phyloP scores from a whole-genome alignment of 2,113 vertebrate genomes.

The Heliornis fulica region DNA sequence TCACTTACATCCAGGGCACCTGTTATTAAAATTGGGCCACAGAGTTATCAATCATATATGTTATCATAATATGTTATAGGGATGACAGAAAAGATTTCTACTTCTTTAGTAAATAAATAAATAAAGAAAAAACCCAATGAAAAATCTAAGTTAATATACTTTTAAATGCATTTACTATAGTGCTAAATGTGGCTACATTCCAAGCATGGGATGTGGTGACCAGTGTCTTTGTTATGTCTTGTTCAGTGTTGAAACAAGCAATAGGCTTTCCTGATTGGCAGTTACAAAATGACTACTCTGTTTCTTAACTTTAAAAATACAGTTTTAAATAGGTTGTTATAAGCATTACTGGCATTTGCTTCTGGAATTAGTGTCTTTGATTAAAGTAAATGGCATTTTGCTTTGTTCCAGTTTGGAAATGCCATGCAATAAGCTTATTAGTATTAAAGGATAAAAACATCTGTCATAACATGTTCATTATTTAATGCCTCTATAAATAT shows the following conservation, averaged over 20 bases:
- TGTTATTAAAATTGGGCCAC: not conserved
- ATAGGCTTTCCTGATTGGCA: not conserved
- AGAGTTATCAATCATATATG: not conserved
- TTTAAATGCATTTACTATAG: not conserved
- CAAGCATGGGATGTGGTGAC: not conserved
- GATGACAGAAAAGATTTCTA: not conserved
- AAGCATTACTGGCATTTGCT: not conserved
- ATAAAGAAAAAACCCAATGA: not conserved
- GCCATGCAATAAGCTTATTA: not conserved
- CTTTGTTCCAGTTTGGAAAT: not conserved
- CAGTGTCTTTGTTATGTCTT: not conserved
- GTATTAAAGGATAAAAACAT: not conserved
- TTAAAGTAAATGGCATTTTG: not conserved
- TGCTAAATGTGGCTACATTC: not conserved
- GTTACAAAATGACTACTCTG: not conserved
- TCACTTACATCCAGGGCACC: not conserved
- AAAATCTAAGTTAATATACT: not conserved
- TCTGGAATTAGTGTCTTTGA: not conserved
- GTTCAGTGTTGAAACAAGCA: not conserved
- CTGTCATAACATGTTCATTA: not conserved
- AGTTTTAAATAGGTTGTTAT: not conserved
- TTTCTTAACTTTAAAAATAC: conserved; percentile 23
- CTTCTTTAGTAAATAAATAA: not conserved
- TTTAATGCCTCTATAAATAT: conserved; percentile 9
- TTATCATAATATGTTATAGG: not conserved